phyloP scores from a whole-genome alignment of 2,888 invertebrate genomes.

The Mythimna ferrago region DNA sequence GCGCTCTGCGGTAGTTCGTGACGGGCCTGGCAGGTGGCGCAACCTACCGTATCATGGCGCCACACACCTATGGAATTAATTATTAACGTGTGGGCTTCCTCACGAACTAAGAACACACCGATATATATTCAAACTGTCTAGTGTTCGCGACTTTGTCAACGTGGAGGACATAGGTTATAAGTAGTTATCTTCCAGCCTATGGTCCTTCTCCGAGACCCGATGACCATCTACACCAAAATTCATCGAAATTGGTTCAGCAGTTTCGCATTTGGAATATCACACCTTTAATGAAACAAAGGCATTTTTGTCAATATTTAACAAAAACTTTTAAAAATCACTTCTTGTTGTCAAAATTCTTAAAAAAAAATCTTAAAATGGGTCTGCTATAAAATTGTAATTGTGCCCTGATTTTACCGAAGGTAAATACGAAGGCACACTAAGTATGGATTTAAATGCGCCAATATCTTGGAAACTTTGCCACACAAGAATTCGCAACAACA shows the following conservation, averaged over 20 bases:
- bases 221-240: not conserved
- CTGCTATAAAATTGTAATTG: no score
- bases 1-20: constrained; percentile 60
- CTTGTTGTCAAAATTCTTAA: no score
- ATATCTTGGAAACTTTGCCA: constrained; percentile 28
- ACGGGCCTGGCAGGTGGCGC: constrained; percentile 63
- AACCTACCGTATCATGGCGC: constrained; percentile 61
- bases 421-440: not conserved
- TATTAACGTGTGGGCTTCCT: constrained; percentile 62
- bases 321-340: no score
- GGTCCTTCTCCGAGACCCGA: not conserved
- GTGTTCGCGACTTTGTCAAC: not conserved
- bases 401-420: no score
- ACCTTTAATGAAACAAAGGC: no score
- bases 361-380: no score
- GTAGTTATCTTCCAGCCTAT: not conserved
- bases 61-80: constrained; percentile 64
- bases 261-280: not conserved
- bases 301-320: no score
- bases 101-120: constrained; percentile 45
- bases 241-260: not conserved
- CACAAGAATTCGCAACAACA: constrained; percentile 21
- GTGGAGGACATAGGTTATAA: not conserved
- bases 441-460: constrained; percentile 8
- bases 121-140: constrained; percentile 25